Evolutionary conservation across 2,113 vertebrate species (phyloP).

Genomic region (Bos taurus): ARS-UCD2.0 NC_037357.1:31784001-31784500

Average conservation of each 20-base stretch:
- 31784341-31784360: background rate
- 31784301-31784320: background rate
- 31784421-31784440: background rate
- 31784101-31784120: background rate
- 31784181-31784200: background rate
- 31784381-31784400: background rate
- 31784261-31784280: background rate
- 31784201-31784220: background rate
- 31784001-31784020: background rate
- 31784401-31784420: background rate
- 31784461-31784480: background rate
- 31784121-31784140: background rate
- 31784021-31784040: background rate
- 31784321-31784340: background rate
- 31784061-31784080: background rate
- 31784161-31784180: background rate
- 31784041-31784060: background rate
- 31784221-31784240: background rate
- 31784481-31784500: background rate
- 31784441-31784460: background rate
- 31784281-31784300: background rate
- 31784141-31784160: background rate
- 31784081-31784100: background rate
- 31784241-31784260: background rate
- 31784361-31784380: background rate